phyloP scores from a whole-genome alignment of 2,113 vertebrate genomes.

The Isichthys henryi region DNA sequence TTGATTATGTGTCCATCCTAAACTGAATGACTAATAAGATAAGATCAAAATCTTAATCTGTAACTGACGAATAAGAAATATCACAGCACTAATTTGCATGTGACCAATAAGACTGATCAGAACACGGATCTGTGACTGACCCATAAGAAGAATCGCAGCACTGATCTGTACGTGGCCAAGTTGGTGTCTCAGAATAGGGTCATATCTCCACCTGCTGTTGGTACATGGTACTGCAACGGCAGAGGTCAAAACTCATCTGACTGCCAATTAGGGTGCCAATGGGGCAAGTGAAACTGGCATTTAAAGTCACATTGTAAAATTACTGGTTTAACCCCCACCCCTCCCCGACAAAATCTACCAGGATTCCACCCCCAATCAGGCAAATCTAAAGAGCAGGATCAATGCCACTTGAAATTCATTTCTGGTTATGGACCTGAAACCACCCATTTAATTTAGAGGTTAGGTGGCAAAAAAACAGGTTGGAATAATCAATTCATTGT shows the following conservation, averaged over 20 bases:
- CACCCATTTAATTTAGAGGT: neutral
- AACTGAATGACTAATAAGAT: neutral
- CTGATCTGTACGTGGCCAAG: neutral
- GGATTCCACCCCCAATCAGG: neutral
- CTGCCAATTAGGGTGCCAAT: neutral
- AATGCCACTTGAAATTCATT: neutral
- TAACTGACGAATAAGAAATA: neutral
- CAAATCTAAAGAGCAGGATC: neutral
- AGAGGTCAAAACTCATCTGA: neutral
- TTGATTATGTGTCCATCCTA: neutral
- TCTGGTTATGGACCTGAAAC: neutral
- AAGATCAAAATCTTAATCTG: neutral
- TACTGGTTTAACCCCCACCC: neutral
- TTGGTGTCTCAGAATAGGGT: slow-evolving; percentile 13
- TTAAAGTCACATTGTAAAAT: neutral
- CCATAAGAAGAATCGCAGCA: neutral
- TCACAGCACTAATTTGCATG: neutral
- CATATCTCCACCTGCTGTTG: slow-evolving; percentile 49
- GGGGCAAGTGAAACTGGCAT: neutral
- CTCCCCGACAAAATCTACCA: neutral
- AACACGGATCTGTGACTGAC: neutral
- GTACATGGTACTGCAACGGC: neutral
- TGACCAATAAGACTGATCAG: neutral
- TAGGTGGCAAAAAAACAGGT: neutral
- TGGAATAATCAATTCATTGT: neutral